These are phyloP conservation scores for Muscicapa adusta DNA, from an alignment of 2,113 vertebrate species.

Conservation along the genomic window DNA sequence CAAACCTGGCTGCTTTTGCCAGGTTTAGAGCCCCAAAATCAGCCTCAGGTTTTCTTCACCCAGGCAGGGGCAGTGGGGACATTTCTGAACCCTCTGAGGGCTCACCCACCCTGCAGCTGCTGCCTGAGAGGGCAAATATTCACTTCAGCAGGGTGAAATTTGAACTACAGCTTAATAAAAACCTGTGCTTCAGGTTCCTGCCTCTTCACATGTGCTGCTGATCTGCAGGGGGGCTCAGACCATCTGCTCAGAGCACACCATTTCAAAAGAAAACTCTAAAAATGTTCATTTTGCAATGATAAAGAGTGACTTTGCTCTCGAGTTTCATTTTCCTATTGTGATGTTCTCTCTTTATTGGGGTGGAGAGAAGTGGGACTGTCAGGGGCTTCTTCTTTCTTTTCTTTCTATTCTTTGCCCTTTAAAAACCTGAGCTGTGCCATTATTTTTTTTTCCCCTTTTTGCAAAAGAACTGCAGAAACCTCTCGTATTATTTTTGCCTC, in stretches of 20 bases:
- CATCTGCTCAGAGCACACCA: background rate
- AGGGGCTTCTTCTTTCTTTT: background rate
- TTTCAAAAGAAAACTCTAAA: background rate
- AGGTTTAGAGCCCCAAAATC: rapidly evolving
- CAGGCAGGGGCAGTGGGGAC: background rate
- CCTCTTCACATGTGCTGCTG: background rate
- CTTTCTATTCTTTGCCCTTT: background rate
- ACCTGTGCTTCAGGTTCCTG: background rate
- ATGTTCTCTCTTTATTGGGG: background rate
- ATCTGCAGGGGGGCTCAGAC: background rate
- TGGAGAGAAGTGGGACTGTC: background rate
- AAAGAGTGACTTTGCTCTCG: background rate
- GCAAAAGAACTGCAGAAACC: background rate
- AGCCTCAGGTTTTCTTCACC: background rate
- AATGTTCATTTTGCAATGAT: background rate
- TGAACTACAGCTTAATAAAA: background rate
- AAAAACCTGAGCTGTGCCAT: background rate
- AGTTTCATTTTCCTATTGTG: background rate
- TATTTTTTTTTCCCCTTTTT: background rate
- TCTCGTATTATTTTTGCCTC: background rate
- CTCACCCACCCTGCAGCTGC: background rate
- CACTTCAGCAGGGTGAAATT: background rate
- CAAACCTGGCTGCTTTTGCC: background rate
- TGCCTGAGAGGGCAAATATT: background rate
- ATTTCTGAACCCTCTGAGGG: rapidly evolving